Conservation (phyloP, 2,888 invertebrate genomes). For the Lapara coniferarum region DNA sequence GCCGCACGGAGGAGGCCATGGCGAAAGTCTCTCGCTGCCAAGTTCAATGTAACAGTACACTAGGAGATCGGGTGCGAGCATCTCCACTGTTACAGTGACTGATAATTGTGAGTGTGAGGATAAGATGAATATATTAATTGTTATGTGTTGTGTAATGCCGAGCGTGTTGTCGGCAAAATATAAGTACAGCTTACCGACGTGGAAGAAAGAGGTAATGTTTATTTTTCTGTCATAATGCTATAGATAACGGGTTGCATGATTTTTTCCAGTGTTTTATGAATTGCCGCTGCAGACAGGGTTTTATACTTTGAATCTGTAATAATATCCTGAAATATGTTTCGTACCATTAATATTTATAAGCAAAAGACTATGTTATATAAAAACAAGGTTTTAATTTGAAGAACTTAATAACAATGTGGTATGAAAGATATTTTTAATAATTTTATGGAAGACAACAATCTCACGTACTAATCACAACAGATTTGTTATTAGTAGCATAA, state of each 20-base stretch:
- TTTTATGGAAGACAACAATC: no score
- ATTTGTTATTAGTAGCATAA: no score
- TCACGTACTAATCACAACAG: no score
- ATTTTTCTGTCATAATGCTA: no score
- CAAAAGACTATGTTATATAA: no score
- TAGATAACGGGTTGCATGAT: neutral
- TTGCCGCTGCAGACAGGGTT: no score
- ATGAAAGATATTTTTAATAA: no score
- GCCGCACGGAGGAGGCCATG: slow-evolving; percentile 61
- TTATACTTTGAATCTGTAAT: no score
- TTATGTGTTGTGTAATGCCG: slow-evolving; percentile 58
- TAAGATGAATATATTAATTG: slow-evolving; percentile 54
- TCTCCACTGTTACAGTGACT: slow-evolving; percentile 38
- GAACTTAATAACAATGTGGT: no score
- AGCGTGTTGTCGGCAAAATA: slow-evolving; percentile 79
- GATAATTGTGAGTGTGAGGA: slow-evolving; percentile 38
- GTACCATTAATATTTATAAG: no score
- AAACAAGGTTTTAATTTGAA: no score
- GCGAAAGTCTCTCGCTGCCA: slow-evolving; percentile 74
- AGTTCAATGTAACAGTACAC: slow-evolving; percentile 79
- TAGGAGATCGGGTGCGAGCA: slow-evolving; percentile 47
- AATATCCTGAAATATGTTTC: no score
- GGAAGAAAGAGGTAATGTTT: slow-evolving; percentile 88
- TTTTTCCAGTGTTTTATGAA: neutral
- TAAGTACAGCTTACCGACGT: slow-evolving; percentile 84